Conservation (phyloP, 2,888 invertebrate species). For the Holacanthella duospinosa region DNA sequence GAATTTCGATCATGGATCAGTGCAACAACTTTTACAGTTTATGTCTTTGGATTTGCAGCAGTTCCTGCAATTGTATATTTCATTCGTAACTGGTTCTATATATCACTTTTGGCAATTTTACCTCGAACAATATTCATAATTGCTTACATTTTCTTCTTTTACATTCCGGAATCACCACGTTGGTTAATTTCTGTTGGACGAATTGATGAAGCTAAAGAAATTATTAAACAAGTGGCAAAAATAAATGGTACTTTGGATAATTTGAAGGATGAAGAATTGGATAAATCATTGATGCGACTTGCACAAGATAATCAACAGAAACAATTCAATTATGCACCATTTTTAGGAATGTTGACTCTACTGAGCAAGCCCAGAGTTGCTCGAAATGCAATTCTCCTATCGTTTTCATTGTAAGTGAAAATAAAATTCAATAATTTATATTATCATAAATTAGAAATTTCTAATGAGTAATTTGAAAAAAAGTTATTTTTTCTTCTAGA, state of each 20-base stretch:
- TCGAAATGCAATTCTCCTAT: slow-evolving; percentile 21
- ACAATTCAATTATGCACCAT: background rate
- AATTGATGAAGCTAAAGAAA: slow-evolving; percentile 20
- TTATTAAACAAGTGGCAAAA: slow-evolving; percentile 26
- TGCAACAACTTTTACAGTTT: background rate
- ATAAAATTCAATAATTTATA: too few species aligned
- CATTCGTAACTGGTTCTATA: background rate
- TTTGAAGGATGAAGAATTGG: slow-evolving; percentile 7
- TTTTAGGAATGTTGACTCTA: slow-evolving; percentile 16
- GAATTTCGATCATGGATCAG: slow-evolving; percentile 2
- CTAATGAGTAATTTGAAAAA: background rate
- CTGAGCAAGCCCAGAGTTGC: slow-evolving; percentile 20
- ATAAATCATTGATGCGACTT: slow-evolving; percentile 10
- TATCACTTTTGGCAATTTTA: background rate
- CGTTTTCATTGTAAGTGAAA: slow-evolving; percentile 12
- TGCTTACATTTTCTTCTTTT: background rate
- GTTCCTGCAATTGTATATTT: background rate
- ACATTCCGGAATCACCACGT: slow-evolving; percentile 32
- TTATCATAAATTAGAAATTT: too few species aligned
- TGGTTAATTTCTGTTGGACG: slow-evolving; percentile 37
- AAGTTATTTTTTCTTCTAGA: slow-evolving; percentile 20
- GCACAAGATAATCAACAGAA: slow-evolving; percentile 7
- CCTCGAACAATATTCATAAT: background rate
- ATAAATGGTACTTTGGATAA: slow-evolving; percentile 21
- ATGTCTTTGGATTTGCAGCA: background rate